Percentiles rank a stretch among this genome's conserved stretches.
These are phyloP conservation scores for Epizoanthus illoricatus DNA, from an alignment of 92 coral and sea anemone genomes.

Conservation along the genomic window DNA sequence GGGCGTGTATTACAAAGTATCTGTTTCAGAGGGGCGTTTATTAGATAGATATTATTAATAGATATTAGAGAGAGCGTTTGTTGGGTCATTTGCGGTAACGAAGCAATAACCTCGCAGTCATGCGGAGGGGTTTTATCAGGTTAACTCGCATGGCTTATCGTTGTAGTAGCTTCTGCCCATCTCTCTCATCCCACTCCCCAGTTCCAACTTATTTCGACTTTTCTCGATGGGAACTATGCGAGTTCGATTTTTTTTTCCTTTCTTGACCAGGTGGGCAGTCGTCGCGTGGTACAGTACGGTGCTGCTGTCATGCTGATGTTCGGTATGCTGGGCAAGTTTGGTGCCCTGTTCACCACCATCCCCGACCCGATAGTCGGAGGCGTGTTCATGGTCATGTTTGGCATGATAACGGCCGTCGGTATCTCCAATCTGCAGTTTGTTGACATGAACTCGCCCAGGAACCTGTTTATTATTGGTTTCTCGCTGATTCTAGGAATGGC, in stretches of 20 bases:
- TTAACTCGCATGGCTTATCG: no score
- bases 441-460: constrained; percentile 86
- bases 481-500: constrained; percentile 84
- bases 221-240: background rate
- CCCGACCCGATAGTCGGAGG: constrained; percentile 97
- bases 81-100: no score
- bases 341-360: constrained; percentile 90
- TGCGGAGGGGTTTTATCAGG: no score
- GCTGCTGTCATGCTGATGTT: constrained; percentile 66
- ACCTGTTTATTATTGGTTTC: constrained; percentile 82
- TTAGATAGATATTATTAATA: no score
- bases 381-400: constrained; percentile 86
- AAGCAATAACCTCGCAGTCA: no score
- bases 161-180: no score
- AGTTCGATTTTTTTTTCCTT: background rate
- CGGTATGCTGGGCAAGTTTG: constrained; percentile 84
- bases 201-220: background rate
- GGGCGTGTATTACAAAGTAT: no score
- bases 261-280: constrained; percentile 74
- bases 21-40: no score
- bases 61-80: no score
- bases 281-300: constrained; percentile 77
- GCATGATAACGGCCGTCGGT: constrained; percentile 91
- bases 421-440: constrained; percentile 91
- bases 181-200: no score